Conservation (phyloP, 2,888 invertebrate species). For the Agapostemon virescens region DNA sequence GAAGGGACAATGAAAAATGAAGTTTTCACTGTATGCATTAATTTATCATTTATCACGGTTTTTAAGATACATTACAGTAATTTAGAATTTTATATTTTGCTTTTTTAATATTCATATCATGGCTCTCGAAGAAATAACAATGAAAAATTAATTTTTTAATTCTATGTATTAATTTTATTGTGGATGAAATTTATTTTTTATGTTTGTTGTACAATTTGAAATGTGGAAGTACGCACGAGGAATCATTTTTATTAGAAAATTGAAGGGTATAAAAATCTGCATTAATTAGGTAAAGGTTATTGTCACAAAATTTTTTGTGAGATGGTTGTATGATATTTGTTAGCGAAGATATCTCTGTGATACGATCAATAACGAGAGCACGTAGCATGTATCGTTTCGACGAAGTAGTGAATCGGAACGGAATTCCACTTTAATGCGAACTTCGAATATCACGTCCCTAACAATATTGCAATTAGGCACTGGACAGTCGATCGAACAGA, state of each 20-base stretch:
- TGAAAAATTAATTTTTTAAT: no score
- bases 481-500: slow-evolving; percentile 65
- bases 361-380: background rate
- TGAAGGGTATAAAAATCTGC: background rate
- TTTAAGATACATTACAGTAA: no score
- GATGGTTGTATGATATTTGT: background rate
- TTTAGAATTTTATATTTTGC: no score
- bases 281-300: background rate
- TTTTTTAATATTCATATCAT: no score
- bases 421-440: slow-evolving; percentile 66
- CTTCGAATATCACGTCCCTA: slow-evolving; percentile 54
- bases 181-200: no score
- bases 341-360: background rate
- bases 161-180: no score
- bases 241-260: background rate
- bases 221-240: background rate
- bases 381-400: slow-evolving; percentile 37
- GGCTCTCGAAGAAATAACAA: no score
- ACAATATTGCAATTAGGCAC: slow-evolving; percentile 71
- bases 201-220: no score
- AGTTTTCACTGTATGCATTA: no score
- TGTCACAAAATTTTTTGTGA: background rate
- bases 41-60: no score
- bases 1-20: no score
- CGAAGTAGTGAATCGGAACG: slow-evolving; percentile 56